These are phyloP conservation scores for Calliopsis andreniformis DNA, from an alignment of 1,140 invertebrate species.

Conservation along the genomic window DNA sequence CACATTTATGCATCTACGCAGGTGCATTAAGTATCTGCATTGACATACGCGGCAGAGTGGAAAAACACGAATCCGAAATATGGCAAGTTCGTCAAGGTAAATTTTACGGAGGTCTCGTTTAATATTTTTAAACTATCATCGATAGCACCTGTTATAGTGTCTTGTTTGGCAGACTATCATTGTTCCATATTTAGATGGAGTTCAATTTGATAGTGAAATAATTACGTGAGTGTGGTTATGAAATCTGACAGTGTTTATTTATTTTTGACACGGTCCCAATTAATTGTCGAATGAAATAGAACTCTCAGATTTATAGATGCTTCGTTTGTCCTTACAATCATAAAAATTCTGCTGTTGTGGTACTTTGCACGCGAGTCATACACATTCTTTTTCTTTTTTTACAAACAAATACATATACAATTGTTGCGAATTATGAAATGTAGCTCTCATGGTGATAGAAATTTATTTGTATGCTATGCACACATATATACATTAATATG, in stretches of 20 bases:
- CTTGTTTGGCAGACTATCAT: background rate
- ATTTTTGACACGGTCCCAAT: background rate
- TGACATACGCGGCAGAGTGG: slow-evolving; percentile 38
- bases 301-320: background rate
- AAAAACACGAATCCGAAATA: slow-evolving; percentile 58
- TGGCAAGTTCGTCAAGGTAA: slow-evolving; percentile 73
- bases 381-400: background rate
- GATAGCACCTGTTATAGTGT: background rate
- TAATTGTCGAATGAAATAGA: background rate
- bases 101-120: slow-evolving; percentile 28
- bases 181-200: background rate
- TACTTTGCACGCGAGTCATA: background rate
- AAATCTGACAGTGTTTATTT: slow-evolving; percentile 38
- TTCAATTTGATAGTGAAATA: background rate
- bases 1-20: background rate
- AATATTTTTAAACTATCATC: background rate
- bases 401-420: background rate
- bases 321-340: background rate
- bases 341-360: background rate
- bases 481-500: slow-evolving; percentile 27
- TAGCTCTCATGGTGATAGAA: background rate
- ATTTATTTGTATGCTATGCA: background rate
- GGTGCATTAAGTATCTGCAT: slow-evolving; percentile 6
- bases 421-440: background rate
- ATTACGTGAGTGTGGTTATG: slow-evolving; percentile 25